Conservation (phyloP, 2,797 vertebrate genomes). For the Helostoma temminkii region DNA sequence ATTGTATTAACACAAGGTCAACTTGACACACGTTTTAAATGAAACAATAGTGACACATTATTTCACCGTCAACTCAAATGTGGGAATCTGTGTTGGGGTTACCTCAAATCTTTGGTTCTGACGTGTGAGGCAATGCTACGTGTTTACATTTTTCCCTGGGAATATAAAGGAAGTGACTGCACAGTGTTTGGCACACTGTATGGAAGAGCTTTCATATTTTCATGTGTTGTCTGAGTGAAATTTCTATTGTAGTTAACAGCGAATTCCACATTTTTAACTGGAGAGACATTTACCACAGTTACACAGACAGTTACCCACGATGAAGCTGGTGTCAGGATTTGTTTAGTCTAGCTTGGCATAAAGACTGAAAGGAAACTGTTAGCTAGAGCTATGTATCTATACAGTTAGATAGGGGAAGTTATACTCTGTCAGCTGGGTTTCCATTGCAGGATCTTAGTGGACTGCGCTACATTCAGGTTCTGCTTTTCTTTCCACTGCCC, state of each 20-base stretch:
- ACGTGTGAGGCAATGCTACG: slow-evolving; percentile 16
- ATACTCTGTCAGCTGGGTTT: too few relatives aligned
- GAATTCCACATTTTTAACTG: not conserved
- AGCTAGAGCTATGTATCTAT: too few relatives aligned
- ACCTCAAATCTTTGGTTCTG: slow-evolving; percentile 40
- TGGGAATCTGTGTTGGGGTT: slow-evolving; percentile 12
- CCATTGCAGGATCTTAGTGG: too few relatives aligned
- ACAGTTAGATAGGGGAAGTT: too few relatives aligned
- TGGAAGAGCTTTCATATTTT: not conserved
- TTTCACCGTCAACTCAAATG: not conserved
- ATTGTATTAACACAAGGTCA: too few relatives aligned
- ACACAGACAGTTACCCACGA: too few relatives aligned
- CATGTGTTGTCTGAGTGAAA: not conserved
- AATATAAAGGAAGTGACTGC: not conserved
- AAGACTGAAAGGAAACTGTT: not conserved
- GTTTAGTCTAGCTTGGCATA: slow-evolving; percentile 3
- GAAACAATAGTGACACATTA: not conserved
- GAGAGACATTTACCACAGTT: too few relatives aligned
- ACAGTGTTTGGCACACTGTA: not conserved
- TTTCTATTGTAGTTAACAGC: not conserved
- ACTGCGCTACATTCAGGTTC: too few relatives aligned
- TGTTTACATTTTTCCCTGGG: not conserved
- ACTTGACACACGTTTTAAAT: not conserved
- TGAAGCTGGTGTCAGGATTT: not conserved
- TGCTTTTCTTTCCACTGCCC: too few relatives aligned